phyloP scores from a whole-genome alignment of 2,797 vertebrate genomes.

The Microchirus variegatus region DNA sequence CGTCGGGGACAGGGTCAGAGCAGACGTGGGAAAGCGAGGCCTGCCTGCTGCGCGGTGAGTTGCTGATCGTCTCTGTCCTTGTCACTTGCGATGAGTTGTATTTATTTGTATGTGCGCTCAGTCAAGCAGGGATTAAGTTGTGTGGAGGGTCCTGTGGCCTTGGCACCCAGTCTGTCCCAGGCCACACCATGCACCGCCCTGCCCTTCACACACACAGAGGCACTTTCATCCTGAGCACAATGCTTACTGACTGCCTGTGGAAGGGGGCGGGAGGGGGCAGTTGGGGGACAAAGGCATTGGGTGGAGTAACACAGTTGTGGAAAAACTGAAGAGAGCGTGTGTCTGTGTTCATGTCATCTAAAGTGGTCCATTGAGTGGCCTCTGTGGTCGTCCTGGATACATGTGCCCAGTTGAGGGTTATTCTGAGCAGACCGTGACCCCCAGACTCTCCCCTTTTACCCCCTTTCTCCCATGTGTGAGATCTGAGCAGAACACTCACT shows the following conservation, averaged over 20 bases:
- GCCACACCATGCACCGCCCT: slow-evolving; percentile 76
- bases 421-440: slow-evolving; percentile 53
- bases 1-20: slow-evolving; percentile 90
- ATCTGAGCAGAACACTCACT: slow-evolving; percentile 45
- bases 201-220: slow-evolving; percentile 68
- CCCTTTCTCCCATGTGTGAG: slow-evolving; percentile 29
- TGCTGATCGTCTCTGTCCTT: slow-evolving; percentile 7
- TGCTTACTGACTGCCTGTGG: slow-evolving; percentile 56
- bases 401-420: slow-evolving; percentile 43
- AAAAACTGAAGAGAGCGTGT: slow-evolving; percentile 42
- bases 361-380: slow-evolving; percentile 37
- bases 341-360: slow-evolving; percentile 27
- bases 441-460: not conserved
- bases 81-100: not conserved
- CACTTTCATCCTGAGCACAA: slow-evolving; percentile 76
- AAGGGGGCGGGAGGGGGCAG: slow-evolving; percentile 18
- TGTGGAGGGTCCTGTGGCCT: slow-evolving; percentile 49
- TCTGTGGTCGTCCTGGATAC: slow-evolving; percentile 60
- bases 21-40: slow-evolving; percentile 89
- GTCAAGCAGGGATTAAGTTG: slow-evolving; percentile 17
- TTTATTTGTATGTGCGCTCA: slow-evolving; percentile 9
- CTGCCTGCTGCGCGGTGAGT: slow-evolving; percentile 90
- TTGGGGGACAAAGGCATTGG: slow-evolving; percentile 44
- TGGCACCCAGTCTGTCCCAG: slow-evolving; percentile 70
- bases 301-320: slow-evolving; percentile 34